Evolutionary conservation across 2,797 vertebrate genomes (phyloP).

Genomic region (Pangasius larnaudii): DNA sequence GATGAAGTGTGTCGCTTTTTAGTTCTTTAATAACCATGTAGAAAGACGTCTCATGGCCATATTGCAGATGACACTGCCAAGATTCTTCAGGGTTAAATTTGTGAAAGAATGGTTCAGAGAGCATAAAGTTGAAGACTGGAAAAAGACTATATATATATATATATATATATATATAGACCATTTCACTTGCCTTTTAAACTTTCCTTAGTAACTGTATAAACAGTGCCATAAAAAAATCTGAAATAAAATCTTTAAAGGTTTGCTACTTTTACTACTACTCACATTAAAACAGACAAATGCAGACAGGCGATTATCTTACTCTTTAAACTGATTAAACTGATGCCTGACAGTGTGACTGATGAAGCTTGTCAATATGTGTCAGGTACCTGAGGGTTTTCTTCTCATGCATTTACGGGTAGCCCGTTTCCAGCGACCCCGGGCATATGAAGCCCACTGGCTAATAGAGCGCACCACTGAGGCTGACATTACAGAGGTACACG

Average conservation of each 20-base stretch:
- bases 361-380: not conserved
- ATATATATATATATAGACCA: not conserved
- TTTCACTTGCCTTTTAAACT: not conserved
- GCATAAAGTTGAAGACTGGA: no score
- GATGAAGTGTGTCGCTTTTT: no score
- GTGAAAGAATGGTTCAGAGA: no score
- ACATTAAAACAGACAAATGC: not conserved
- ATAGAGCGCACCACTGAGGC: slow-evolving; percentile 43
- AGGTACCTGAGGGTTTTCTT: slow-evolving; percentile 57
- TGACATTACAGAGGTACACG: not conserved
- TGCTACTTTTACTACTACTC: not conserved
- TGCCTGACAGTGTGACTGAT: not conserved
- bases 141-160: no score
- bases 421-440: slow-evolving; percentile 63
- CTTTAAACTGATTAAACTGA: not conserved
- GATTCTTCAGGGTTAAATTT: no score
- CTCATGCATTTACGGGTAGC: slow-evolving; percentile 45
- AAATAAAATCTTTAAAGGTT: not conserved
- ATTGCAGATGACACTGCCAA: no score
- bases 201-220: not conserved
- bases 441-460: slow-evolving; percentile 60
- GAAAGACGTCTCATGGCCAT: no score
- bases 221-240: not conserved
- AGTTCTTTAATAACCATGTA: no score
- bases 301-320: not conserved